These are phyloP conservation scores for Sylvilagus floridanus DNA, from an alignment of 2,797 vertebrate genomes.

Conservation along the genomic window DNA sequence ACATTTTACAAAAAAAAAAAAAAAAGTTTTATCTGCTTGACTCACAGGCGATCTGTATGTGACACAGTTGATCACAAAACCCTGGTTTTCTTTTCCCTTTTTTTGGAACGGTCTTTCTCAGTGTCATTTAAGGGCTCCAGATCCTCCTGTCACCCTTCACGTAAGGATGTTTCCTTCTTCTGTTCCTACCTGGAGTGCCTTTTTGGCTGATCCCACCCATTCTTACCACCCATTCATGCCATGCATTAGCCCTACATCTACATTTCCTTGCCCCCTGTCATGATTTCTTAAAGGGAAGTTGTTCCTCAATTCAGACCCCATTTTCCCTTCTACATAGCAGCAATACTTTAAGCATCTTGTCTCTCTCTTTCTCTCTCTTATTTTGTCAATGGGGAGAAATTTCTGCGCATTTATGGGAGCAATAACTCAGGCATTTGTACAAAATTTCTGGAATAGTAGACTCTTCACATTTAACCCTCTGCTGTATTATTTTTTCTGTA, in stretches of 20 bases:
- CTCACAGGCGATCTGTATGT: neutral
- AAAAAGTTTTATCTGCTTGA: neutral
- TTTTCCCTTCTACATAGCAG: conserved; percentile 17
- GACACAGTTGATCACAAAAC: neutral
- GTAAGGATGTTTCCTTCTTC: neutral
- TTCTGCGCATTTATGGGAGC: conserved; percentile 10
- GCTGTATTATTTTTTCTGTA: neutral
- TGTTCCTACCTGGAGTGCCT: neutral
- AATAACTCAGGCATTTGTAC: conserved; percentile 43
- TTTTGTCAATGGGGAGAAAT: conserved; percentile 7
- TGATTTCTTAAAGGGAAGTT: conserved; percentile 20
- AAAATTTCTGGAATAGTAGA: neutral
- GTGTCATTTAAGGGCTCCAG: neutral
- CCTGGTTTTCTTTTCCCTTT: neutral
- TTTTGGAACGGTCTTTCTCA: neutral
- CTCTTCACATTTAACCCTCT: conserved; percentile 63
- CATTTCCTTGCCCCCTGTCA: neutral
- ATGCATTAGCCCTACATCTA: neutral
- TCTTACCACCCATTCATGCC: no score
- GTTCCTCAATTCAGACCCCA: neutral
- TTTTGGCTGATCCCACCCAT: neutral
- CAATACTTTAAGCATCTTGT: neutral
- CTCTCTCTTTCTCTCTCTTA: neutral
- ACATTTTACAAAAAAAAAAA: neutral
- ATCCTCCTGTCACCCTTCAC: neutral